phyloP scores from a whole-genome alignment of 2,113 vertebrate species.

The Procavia capensis region DNA sequence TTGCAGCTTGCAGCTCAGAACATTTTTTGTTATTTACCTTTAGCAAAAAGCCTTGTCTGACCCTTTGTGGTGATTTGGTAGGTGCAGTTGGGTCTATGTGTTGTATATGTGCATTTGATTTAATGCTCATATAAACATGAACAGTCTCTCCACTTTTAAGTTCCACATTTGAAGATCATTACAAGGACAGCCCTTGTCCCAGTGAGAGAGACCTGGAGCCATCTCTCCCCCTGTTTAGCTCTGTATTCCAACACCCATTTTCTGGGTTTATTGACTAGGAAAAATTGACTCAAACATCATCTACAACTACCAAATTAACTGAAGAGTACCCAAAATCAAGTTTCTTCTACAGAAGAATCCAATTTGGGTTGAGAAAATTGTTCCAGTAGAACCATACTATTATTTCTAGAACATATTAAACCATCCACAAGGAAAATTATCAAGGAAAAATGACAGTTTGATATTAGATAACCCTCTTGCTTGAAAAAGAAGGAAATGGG shows the following conservation, averaged over 20 bases:
- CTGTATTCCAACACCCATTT: background rate
- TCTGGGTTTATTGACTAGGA: background rate
- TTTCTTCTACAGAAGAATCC: background rate
- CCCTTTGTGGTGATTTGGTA: background rate
- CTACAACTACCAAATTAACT: background rate
- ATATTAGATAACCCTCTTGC: background rate
- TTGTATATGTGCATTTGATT: background rate
- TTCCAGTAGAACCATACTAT: background rate
- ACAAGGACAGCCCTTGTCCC: background rate
- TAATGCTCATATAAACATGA: background rate
- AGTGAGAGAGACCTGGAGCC: accelerated
- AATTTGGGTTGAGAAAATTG: background rate
- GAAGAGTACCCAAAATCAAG: too few species aligned
- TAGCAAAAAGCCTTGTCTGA: background rate
- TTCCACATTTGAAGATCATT: background rate
- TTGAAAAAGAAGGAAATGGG: background rate
- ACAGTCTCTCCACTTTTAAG: background rate
- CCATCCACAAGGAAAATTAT: background rate
- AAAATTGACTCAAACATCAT: background rate
- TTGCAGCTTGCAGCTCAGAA: background rate
- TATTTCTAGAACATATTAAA: background rate
- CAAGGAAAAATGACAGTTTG: background rate
- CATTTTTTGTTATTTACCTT: background rate
- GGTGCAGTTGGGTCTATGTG: background rate
- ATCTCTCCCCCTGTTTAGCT: background rate